A percentile compares a stretch with the other conserved stretches of the same genome.
Evolutionary conservation across 2,113 vertebrate genomes (phyloP).

Genomic region (Grammomys surdaster): DNA sequence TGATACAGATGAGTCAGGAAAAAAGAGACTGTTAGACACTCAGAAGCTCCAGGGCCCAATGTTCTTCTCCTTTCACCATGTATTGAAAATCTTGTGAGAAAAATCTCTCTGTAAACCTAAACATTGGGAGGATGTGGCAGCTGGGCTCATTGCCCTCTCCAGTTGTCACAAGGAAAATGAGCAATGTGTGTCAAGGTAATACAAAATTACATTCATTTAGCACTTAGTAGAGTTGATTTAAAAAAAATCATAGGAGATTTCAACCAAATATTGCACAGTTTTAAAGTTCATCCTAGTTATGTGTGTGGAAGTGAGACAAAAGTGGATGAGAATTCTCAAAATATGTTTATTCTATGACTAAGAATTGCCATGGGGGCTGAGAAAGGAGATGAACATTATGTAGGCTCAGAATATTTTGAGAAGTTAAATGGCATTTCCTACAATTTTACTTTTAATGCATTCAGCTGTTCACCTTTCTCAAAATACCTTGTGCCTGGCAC

Average conservation of each 20-base stretch:
- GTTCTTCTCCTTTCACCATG: neutral
- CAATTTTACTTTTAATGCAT: constrained; percentile 50
- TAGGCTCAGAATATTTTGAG: constrained; percentile 54
- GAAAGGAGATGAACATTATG: constrained; percentile 39
- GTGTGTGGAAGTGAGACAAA: constrained; percentile 16
- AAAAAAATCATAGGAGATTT: neutral
- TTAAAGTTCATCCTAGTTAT: constrained; percentile 48
- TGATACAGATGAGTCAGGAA: neutral
- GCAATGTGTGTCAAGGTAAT: neutral
- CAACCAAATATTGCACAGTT: neutral
- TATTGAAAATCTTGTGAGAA: neutral
- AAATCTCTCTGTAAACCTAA: neutral
- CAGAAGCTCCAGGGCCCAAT: neutral
- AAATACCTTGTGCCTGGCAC: constrained; percentile 31
- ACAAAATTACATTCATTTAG: neutral
- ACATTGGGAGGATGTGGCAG: neutral
- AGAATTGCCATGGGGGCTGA: constrained; percentile 19
- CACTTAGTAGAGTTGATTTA: neutral
- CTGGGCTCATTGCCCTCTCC: neutral
- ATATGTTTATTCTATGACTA: constrained; percentile 57
- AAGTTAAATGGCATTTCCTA: constrained; percentile 57
- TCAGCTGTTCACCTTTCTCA: constrained; percentile 49
- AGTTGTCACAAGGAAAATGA: neutral
- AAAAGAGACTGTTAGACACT: neutral
- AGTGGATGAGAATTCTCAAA: constrained; percentile 40